A percentile compares a stretch with the other conserved stretches of the same genome.
Evolutionary conservation across 2,888 invertebrate species (phyloP).

Genomic region (Torymus tubicola): DNA sequence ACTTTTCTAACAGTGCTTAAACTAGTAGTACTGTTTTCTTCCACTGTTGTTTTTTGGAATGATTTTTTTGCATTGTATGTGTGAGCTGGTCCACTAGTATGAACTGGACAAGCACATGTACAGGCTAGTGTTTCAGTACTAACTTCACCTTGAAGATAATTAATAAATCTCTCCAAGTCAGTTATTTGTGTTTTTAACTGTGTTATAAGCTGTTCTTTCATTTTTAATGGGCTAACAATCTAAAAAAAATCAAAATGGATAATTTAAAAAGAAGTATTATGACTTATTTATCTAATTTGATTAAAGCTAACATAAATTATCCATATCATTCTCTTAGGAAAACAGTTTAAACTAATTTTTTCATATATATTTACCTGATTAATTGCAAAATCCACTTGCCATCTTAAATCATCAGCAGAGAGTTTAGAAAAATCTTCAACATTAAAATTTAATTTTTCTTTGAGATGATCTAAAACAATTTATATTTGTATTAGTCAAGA

Average conservation of each 20-base stretch:
- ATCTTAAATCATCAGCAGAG: conserved; percentile 88
- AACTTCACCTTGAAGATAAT: conserved; percentile 90
- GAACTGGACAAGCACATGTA: conserved; percentile 77
- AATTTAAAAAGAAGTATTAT: too few relatives aligned
- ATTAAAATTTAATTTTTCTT: conserved; percentile 89
- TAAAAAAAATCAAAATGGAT: conserved; percentile 65
- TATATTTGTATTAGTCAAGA: neutral
- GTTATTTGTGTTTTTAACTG: conserved; percentile 98
- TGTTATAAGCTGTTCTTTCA: conserved; percentile 96
- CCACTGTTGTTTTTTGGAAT: conserved; percentile 70
- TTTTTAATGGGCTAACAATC: conserved; percentile 94
- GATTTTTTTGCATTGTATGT: conserved; percentile 69
- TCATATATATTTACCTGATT: conserved; percentile 80
- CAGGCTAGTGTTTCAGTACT: conserved; percentile 77
- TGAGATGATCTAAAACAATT: conserved; percentile 83
- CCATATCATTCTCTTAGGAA: too few relatives aligned
- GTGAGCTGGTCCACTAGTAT: conserved; percentile 66
- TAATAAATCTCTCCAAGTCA: conserved; percentile 97
- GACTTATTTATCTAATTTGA: too few relatives aligned
- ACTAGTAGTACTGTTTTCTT: conserved; percentile 79
- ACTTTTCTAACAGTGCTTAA: conserved; percentile 91
- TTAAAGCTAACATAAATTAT: too few relatives aligned
- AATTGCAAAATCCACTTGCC: conserved; percentile 93
- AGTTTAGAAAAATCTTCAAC: conserved; percentile 87
- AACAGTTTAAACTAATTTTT: neutral